A percentile compares a stretch with the other conserved stretches of the same genome.
These are phyloP conservation scores for Diadegma fenestrale DNA, from an alignment of 2,888 invertebrate genomes.

Conservation along the genomic window DNA sequence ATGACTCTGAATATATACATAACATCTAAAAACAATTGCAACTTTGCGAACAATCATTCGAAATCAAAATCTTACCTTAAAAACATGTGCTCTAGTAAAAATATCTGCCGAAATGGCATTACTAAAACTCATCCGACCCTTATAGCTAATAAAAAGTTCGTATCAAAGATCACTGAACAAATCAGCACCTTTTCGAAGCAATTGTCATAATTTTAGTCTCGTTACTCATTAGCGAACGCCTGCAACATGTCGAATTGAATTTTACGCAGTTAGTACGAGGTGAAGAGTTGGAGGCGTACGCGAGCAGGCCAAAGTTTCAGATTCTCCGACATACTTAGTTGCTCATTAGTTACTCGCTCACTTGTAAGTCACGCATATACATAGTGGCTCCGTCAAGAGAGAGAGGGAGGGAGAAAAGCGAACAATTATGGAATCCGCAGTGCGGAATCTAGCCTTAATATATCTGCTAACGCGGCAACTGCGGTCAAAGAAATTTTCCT, in stretches of 20 bases:
- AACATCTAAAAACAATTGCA: conserved; percentile 9
- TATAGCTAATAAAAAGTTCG: no score
- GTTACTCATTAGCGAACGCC: background rate
- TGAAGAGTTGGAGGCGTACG: background rate
- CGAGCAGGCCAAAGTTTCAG: conserved; percentile 22
- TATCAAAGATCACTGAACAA: no score
- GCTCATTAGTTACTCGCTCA: conserved; percentile 43
- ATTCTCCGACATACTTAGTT: conserved; percentile 34
- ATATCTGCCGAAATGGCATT: no score
- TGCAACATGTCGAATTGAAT: background rate
- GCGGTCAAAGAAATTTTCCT: conserved; percentile 70
- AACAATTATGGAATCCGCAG: conserved; percentile 68
- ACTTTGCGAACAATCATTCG: background rate
- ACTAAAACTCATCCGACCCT: no score
- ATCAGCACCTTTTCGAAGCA: background rate
- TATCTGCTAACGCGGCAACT: conserved; percentile 49
- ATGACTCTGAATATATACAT: background rate
- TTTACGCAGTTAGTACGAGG: background rate
- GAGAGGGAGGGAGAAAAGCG: conserved; percentile 19
- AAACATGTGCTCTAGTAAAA: background rate
- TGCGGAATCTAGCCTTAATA: conserved; percentile 59
- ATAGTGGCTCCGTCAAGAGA: background rate
- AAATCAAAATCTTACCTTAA: background rate
- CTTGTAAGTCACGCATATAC: background rate
- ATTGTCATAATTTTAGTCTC: background rate